These are phyloP conservation scores for Daktulosphaira vitifoliae DNA, from an alignment of 1,140 invertebrate species.

Conservation along the genomic window DNA sequence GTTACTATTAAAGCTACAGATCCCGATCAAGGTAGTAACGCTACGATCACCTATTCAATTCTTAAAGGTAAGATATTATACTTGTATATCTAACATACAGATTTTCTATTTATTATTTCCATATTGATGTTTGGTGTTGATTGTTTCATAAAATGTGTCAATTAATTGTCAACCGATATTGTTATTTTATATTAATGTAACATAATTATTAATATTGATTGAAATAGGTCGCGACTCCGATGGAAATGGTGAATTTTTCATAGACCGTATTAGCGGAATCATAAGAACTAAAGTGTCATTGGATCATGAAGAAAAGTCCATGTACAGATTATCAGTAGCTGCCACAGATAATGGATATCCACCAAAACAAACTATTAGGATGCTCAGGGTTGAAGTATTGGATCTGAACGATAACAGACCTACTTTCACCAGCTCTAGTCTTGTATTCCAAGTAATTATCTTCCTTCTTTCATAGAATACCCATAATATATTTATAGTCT, in stretches of 20 bases:
- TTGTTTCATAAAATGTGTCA: too few species aligned
- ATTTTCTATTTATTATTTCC: not conserved
- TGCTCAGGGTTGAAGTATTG: slow-evolving; percentile 75
- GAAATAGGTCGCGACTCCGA: slow-evolving; percentile 62
- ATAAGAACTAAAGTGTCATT: slow-evolving; percentile 77
- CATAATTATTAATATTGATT: too few species aligned
- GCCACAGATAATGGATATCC: slow-evolving; percentile 79
- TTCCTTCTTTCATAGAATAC: too few species aligned
- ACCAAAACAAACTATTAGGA: slow-evolving; percentile 65
- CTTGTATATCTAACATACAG: too few species aligned
- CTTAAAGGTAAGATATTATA: slow-evolving; percentile 53
- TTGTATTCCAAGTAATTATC: slow-evolving; percentile 76
- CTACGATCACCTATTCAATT: slow-evolving; percentile 77
- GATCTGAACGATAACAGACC: slow-evolving; percentile 86
- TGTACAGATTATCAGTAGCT: slow-evolving; percentile 74
- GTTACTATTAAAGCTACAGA: slow-evolving; percentile 76
- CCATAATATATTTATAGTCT: too few species aligned
- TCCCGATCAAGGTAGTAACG: slow-evolving; percentile 77
- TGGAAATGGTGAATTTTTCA: slow-evolving; percentile 71
- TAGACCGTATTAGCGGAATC: slow-evolving; percentile 75
- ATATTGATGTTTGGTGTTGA: not conserved
- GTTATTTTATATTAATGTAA: too few species aligned
- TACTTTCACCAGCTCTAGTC: slow-evolving; percentile 79
- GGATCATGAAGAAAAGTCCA: slow-evolving; percentile 80
- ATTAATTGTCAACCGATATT: too few species aligned